phyloP scores from a whole-genome alignment of 1,140 invertebrate species.

The Pygmarrhopalites habei region DNA sequence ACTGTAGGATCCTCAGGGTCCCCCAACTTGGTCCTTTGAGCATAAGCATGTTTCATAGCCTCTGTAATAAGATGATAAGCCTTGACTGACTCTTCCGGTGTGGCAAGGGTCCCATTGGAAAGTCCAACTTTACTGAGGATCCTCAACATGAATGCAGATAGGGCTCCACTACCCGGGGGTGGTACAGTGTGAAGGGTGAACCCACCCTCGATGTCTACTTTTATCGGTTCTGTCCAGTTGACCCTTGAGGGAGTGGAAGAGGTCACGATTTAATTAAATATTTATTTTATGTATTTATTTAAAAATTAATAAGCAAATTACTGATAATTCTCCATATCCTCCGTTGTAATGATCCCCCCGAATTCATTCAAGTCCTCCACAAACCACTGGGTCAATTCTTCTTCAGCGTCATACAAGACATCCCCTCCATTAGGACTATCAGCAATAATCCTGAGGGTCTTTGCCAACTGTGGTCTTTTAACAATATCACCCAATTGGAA shows the following conservation, averaged over 20 bases:
- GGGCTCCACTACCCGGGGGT: slow-evolving; percentile 69
- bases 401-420: slow-evolving; percentile 57
- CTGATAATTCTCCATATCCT: slow-evolving; percentile 68
- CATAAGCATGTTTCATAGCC: slow-evolving; percentile 86
- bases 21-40: slow-evolving; percentile 71
- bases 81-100: background rate
- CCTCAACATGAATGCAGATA: slow-evolving; percentile 73
- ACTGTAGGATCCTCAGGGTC: slow-evolving; percentile 59
- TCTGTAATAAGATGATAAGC: slow-evolving; percentile 80
- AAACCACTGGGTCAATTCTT: slow-evolving; percentile 55
- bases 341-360: slow-evolving; percentile 66
- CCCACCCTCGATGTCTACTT: slow-evolving; percentile 51
- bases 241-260: slow-evolving; percentile 37
- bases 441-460: slow-evolving; percentile 65
- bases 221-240: slow-evolving; percentile 58
- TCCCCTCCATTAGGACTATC: slow-evolving; percentile 47
- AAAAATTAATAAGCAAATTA: slow-evolving; percentile 41
- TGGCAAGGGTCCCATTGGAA: slow-evolving; percentile 43
- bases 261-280: background rate
- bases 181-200: slow-evolving; percentile 62
- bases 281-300: background rate
- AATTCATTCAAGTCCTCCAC: slow-evolving; percentile 60
- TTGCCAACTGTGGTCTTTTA: slow-evolving; percentile 58
- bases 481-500: slow-evolving; percentile 63
- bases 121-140: slow-evolving; percentile 64